Percentiles rank a stretch among this genome's conserved stretches.
Conservation (phyloP, 2,888 invertebrate genomes). For the Mongoloraphidia duomilia region DNA sequence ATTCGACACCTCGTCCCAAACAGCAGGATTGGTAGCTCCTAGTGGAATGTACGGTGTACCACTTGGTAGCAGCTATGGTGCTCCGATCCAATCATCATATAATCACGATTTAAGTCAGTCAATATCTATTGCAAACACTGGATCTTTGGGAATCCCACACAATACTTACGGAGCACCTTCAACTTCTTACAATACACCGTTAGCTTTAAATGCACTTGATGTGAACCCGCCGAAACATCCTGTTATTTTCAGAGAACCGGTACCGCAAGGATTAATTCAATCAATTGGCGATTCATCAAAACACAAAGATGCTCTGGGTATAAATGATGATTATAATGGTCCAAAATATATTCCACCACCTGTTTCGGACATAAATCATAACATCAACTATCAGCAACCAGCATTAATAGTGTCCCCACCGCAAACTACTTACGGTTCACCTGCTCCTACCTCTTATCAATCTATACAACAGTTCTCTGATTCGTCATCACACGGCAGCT, state of each 20-base stretch:
- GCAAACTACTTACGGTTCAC: conserved; percentile 8
- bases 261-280: conserved; percentile 53
- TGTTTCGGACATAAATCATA: conserved; percentile 29
- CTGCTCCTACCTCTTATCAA: conserved; percentile 14
- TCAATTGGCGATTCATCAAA: conserved; percentile 48
- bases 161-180: conserved; percentile 18
- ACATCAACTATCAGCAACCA: conserved; percentile 2
- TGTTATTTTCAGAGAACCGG: conserved; percentile 57
- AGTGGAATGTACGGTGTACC: conserved; percentile 47
- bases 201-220: conserved; percentile 25
- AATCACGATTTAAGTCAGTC: conserved; percentile 1
- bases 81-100: conserved; percentile 20
- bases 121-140: neutral
- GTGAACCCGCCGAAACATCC: conserved; percentile 41
- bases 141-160: neutral
- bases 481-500: conserved; percentile 5
- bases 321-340: conserved; percentile 33
- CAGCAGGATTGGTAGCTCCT: conserved; percentile 38
- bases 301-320: conserved; percentile 43
- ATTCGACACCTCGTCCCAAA: conserved; percentile 9
- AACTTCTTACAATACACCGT: conserved; percentile 21
- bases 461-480: neutral
- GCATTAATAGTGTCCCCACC: too few relatives aligned
- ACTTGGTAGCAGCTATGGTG: conserved; percentile 33
- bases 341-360: conserved; percentile 50